A percentile compares a stretch with the other conserved stretches of the same genome.
phyloP scores from a whole-genome alignment of 2,113 vertebrate genomes.

The Meriones unguiculatus region DNA sequence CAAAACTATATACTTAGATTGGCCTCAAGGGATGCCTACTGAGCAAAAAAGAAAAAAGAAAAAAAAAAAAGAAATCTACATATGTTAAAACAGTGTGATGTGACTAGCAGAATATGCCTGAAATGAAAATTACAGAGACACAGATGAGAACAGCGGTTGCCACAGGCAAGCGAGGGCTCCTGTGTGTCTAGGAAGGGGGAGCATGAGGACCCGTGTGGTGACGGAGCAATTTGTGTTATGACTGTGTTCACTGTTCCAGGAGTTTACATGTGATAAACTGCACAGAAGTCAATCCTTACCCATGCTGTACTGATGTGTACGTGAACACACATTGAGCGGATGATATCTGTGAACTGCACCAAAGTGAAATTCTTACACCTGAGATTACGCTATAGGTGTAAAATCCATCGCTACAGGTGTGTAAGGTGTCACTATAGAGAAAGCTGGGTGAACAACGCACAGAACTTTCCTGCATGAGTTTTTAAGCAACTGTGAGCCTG shows the following conservation, averaged over 20 bases:
- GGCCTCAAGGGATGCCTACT: neutral
- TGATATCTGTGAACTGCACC: neutral
- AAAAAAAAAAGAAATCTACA: neutral
- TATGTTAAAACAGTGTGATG: neutral
- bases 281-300: neutral
- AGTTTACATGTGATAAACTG: neutral
- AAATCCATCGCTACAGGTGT: neutral
- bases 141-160: neutral
- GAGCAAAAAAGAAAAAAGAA: neutral
- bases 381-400: neutral
- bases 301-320: neutral
- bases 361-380: slow-evolving; percentile 9
- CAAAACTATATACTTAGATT: neutral
- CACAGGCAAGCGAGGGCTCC: neutral
- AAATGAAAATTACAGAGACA: slow-evolving; percentile 51
- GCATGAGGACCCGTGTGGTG: neutral
- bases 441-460: neutral
- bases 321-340: neutral
- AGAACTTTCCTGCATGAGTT: neutral
- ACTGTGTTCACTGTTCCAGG: neutral
- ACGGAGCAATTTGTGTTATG: neutral
- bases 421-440: neutral
- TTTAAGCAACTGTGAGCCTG: neutral
- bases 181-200: neutral
- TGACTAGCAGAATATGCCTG: neutral